Base-by-base conservation (phyloP, 2,797 vertebrate species). In the Mormyrops attenuatus region DNA sequence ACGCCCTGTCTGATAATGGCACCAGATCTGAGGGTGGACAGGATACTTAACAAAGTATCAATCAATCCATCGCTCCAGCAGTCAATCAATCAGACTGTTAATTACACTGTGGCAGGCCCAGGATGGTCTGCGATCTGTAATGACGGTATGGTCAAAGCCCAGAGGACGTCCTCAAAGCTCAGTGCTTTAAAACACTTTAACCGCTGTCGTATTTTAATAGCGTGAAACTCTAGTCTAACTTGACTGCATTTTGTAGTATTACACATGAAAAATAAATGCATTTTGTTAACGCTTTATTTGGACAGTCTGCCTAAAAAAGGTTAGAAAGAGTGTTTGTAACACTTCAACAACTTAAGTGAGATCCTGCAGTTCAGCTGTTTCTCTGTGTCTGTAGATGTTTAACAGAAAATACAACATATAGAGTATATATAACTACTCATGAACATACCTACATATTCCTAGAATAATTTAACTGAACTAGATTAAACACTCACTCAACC, bases 41-140 rank as follows among this genome's bases (percentile, higher is more conserved):
- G n/a, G 80, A 52, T 26, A 26, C 82, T 49, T 52, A 49, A 50
- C 80, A 85, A 52, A 49, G 49, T 85, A 52, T 52, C 82, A 85
- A 85, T 49, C 82, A 85, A 85, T 52, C n/a, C 82, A 85, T 52
- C 22, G 44, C 41, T 52, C 8, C 22, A 52, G 47, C 47, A 52
- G 82, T 50, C 82, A 85, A 85, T 85, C 82, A 85, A 52, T 85
- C 82, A 85, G 44, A 30, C 9, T 26, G 49, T 85, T 85, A 85
- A 85, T 85, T 85, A 85, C 50, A 13, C 22, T 30, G 20, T 52
- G 82, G n/a, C 82, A 52, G 20, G 44, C 44, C 82, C 82, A 85
- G 41, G 82, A 52, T 85, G 82, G 22, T 52, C 82, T 85, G n/a
- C 11, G 44, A 52, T 85, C 82, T 85, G 82, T 85, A 85, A 52